Evolutionary conservation across 2,888 invertebrate genomes (phyloP), one percentile per base, ranked within the genome.

Genomic region (Cheilosia impressa): DNA sequence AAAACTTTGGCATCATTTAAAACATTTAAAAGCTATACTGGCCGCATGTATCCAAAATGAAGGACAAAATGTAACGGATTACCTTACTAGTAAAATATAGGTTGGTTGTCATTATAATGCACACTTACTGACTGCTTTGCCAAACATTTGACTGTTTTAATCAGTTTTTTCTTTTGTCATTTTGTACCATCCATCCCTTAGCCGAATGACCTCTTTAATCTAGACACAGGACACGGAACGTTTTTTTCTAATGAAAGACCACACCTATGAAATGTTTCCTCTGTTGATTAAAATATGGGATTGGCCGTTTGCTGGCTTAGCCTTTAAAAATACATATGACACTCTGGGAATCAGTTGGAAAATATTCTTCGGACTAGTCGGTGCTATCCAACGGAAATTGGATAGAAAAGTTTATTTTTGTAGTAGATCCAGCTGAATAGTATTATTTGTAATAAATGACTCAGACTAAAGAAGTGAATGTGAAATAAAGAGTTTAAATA

Each of bases 231-330:
- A 60, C 66, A 69, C 68, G 62, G 57, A 76, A 75, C 43, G 45
- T 65, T 60, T 71, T 50, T 72, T 47, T 71, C 57, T 78, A 78
- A 69, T 76, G 53, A 58, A 24, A 53, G 60, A 71, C 82, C 82
- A 55, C 82, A 82, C 82, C 82, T 82, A 66, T 77, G 38, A 71
- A 77, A 77, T 53, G 65, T 52, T 66, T 55, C 71, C 66, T 43
- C 76, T 71, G 50, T 65, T 72, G 53, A 69, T 69, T 69, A 69
- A 63, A 47, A 77, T 63, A 19, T 50, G 45, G 68, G 73, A 27
- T 76, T 58, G 71, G 77, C 58, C 69, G 34, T 60, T 69, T 43
- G 65, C 45, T 47, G 71, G 71, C 65, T 71, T 65, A 68, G 76
- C 58, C 60, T 65, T 76, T 47, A 58, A 69, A 63, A 55, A 69